phyloP scores from a whole-genome alignment of 2,797 vertebrate genomes.

The Acrocephalus scirpaceus region DNA sequence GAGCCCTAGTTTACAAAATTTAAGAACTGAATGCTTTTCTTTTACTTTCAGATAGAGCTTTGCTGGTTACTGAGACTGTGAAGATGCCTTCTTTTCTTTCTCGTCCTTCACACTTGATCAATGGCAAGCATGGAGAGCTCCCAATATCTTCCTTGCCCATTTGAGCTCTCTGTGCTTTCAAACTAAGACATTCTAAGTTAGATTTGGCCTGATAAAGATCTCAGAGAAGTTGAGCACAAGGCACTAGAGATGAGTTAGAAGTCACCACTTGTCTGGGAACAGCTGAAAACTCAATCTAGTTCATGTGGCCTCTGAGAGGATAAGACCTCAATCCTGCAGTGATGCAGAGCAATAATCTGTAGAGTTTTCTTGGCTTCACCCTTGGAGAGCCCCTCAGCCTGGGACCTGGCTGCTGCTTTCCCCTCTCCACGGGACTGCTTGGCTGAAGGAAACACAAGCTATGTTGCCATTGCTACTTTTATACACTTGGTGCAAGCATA shows the following conservation, averaged over 20 bases:
- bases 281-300: background rate
- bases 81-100: background rate
- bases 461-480: background rate
- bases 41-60: background rate
- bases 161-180: background rate
- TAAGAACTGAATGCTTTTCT: background rate
- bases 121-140: background rate
- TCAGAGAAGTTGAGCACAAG: accelerated
- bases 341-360: accelerated
- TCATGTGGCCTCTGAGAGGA: background rate
- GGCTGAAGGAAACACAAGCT: background rate
- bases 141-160: accelerated
- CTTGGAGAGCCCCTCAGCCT: too few relatives aligned
- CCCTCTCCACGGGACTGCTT: background rate
- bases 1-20: background rate
- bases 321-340: background rate
- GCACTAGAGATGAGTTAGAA: background rate
- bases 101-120: background rate
- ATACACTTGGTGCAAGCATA: background rate
- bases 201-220: background rate
- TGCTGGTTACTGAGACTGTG: background rate
- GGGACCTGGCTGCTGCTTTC: background rate
- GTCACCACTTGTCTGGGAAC: background rate
- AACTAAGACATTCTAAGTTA: background rate
- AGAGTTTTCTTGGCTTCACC: background rate